Conservation (phyloP, 2,797 vertebrate species). For the Hippocampus kuda region DNA sequence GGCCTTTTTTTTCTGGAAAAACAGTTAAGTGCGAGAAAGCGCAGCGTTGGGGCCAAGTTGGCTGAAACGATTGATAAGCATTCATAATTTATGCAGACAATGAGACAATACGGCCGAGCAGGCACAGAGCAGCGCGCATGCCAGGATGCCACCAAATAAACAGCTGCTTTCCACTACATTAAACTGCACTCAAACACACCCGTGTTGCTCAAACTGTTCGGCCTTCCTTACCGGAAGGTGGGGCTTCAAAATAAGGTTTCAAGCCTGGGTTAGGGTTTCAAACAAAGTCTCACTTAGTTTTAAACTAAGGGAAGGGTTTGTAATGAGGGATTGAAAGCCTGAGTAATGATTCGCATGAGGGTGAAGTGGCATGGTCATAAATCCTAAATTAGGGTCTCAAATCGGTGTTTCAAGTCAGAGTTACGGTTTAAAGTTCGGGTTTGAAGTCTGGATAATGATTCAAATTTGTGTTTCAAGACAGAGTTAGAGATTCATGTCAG, state of each 20-base stretch:
- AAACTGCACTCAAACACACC: not conserved
- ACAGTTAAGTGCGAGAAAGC: conserved; percentile 18
- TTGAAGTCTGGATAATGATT: no score
- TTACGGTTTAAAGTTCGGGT: not conserved
- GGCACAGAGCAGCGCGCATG: conserved; percentile 15
- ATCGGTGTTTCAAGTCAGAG: not conserved
- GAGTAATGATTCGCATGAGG: no score
- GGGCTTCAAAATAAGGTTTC: not conserved
- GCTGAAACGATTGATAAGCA: conserved; percentile 27
- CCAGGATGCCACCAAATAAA: conserved; percentile 34
- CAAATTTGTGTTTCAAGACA: not conserved
- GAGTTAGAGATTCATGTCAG: not conserved
- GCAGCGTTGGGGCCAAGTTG: conserved; percentile 34
- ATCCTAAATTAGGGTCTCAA: not conserved
- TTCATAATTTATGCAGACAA: conserved; percentile 42
- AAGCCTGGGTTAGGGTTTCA: not conserved
- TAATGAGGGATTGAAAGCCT: no score
- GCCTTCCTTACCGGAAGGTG: not conserved
- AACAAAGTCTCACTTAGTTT: not conserved
- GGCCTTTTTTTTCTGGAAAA: not conserved
- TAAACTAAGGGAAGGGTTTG: no score
- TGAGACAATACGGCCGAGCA: not conserved
- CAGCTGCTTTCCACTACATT: conserved; percentile 10
- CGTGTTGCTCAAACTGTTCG: not conserved
- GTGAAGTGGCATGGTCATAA: no score